Base-by-base conservation (phyloP, 2,797 vertebrate species). In the Acanthis flammea region DNA sequence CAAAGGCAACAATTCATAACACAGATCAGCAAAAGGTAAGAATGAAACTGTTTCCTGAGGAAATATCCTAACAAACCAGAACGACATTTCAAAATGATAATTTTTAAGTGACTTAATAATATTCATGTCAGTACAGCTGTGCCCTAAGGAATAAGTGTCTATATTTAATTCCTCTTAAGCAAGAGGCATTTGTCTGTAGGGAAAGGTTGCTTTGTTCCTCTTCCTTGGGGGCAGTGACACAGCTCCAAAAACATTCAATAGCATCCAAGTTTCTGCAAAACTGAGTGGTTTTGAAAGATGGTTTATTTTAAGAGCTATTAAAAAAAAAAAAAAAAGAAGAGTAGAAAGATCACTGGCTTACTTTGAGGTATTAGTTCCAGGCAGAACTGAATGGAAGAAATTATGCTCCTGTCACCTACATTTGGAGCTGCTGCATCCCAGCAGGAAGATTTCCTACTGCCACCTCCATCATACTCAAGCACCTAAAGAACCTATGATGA, bases 141-240 rank as follows among this genome's bases (percentile, higher is more conserved):
- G 66, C 94, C 88, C 35, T 58, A 71, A 91, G 94, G 80, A 94
- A 65, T 93, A 94, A 68, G 58, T 4, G 28, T 86, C 57, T 83
- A 89, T 55, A 95, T 90, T 91, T 72, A 83, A 93, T 83, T 88
- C 77, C 48, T 94, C 50, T 86, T 94, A 87, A 94, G 73, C 66
- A 89, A 79, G 54, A 95, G 51, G 28, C 58, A 71, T 90, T 91
- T 75, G 44, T 92, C 66, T 87, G 47, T 66, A 66, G 31, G 54
- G 58, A 94, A 65, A 71, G 25, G 58, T 63, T 55, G 23, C 39
- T 78, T 87, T 92, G 25, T 91, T 93, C 30, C 1, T 87, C 12
- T 88, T 96, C 58, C 65, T 55, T 90, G 44, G 24, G 54, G 65
- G 33, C 67, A 87, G 22, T 60, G 65, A 61, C 57, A 54, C 4